Percentiles rank a stretch among this genome's conserved stretches.
These are phyloP conservation scores for Athetis lepigone DNA, from an alignment of 2,888 invertebrate genomes.

Conservation along the genomic window DNA sequence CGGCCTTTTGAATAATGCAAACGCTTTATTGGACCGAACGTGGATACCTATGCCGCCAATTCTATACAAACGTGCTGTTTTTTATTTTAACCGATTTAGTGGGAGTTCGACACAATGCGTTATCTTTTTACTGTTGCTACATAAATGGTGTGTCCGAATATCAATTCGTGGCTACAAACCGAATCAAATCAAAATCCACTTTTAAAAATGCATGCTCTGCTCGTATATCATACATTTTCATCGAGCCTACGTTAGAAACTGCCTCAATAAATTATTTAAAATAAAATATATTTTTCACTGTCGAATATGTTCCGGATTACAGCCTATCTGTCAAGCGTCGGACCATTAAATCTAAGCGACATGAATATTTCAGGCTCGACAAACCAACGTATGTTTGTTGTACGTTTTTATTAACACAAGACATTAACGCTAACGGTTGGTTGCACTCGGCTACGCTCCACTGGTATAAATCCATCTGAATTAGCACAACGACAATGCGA, in stretches of 20 bases:
- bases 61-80: slow-evolving; percentile 69
- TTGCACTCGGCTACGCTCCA: slow-evolving; percentile 70
- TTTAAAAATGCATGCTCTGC: slow-evolving; percentile 34
- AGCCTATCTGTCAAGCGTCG: slow-evolving; percentile 81
- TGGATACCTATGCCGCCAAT: slow-evolving; percentile 70
- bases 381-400: slow-evolving; percentile 68
- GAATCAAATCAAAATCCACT: slow-evolving; percentile 40
- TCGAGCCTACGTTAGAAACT: slow-evolving; percentile 38
- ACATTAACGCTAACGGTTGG: slow-evolving; percentile 70
- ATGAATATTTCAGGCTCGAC: slow-evolving; percentile 79
- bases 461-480: slow-evolving; percentile 81
- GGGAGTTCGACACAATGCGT: slow-evolving; percentile 39
- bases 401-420: slow-evolving; percentile 76
- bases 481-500: slow-evolving; percentile 77
- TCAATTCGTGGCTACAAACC: slow-evolving; percentile 48
- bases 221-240: slow-evolving; percentile 49
- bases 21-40: slow-evolving; percentile 82
- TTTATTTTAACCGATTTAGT: slow-evolving; percentile 65
- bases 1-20: slow-evolving; percentile 87
- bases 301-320: slow-evolving; percentile 77
- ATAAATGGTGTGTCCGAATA: slow-evolving; percentile 34
- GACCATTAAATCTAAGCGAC: slow-evolving; percentile 84
- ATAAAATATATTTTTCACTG: slow-evolving; percentile 70
- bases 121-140: slow-evolving; percentile 48
- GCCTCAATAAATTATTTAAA: slow-evolving; percentile 68